Base-by-base conservation (phyloP, 2,888 invertebrate species). In the Gordius sp. region DNA sequence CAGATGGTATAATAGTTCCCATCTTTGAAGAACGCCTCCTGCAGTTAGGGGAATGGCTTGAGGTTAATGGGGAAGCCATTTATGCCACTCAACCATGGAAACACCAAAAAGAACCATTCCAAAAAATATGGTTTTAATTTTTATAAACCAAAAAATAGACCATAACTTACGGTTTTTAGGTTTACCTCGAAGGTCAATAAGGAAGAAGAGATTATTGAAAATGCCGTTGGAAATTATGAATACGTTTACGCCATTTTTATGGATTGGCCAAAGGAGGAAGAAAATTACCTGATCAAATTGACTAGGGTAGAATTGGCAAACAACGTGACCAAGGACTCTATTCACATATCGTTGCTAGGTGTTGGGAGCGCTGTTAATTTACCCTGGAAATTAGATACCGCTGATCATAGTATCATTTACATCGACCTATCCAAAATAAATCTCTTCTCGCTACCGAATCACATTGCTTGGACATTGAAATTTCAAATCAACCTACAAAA, bases 21-120 rank as follows among this genome's bases (percentile, higher is more conserved):
- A 65, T 73, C 41, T 71, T 71, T 62, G 69, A 72, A 61, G 71
- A 72, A 58, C 62, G 72, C 39, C 64, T 72, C 4, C 61, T 64
- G 2, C 65, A 68, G 60, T 60, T 72, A 60, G 72, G 72, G 8
- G 54, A 59, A 41, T 70, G 69, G 69, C 62, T 72, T 2, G 59
- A 62, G 1, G 64, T 68, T 16, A 69, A 72, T 60, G 68, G 68
- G 4, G 72, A 71, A 58, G 72, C 72, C 2, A 66, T 73, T 24
- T 73, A 70, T 60, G 63, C 60, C 2, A 65, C 68, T 2, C 65
- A 65, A 56, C 70, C 72, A 1, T 73, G 72, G 71, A 64, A 62
- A 23, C 63, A 64, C 60, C 72, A 72, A 62, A 73, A 71, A 60
- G 72, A 72, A 27, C 55, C 26, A 4, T 27, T 16, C 28, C 55